Base-by-base conservation (phyloP, 1,140 invertebrate genomes). In the Ips nitidus region DNA sequence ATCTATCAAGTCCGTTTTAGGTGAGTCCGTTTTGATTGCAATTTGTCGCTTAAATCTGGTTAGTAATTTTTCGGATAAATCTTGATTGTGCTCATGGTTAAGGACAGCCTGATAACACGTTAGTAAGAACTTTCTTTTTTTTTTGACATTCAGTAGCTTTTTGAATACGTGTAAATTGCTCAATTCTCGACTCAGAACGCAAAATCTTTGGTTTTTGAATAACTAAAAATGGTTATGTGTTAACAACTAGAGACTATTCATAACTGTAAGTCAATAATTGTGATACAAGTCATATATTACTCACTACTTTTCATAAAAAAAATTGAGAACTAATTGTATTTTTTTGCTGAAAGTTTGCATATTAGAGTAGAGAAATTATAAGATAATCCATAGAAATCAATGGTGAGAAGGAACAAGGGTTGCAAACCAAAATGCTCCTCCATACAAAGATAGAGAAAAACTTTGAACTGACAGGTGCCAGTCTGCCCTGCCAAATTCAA, bases 131-230 rank as follows among this genome's bases (percentile, higher is more conserved):
- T 86, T 83, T 73, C 91, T 86, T 70, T 88, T 87, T 66, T 87
- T 87, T 75, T 87, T 86, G 61, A 91, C 86, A 71, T 87, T 90
- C 45, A 94, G 79, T 74, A 94, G 84, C 73, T 87, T 82, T 71
- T 86, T 83, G 80, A 94, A 91, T 42, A 88, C 86, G 60, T 91
- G 86, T 72, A 93, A 75, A 78, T 92, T 84, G 52, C 86, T 85
- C 69, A 94, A 86, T 82, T 93, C 91, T 41, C 83, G 77, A 50
- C 83, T 67, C 2, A 79, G 56, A 42, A 79, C 41, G 52, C 73
- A 75, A 37, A 77, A 58, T 40, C 71, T 66, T 41, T 74, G 75
- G 43, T 76, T 73, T 6, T 70, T 37, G 58, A 68, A 76, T 71
- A 79, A 71, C 77, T 79, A 45, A 64, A 78, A 74, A 56, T 42